Conservation (phyloP, 2,113 vertebrate species). For the Colossoma macropomum region DNA sequence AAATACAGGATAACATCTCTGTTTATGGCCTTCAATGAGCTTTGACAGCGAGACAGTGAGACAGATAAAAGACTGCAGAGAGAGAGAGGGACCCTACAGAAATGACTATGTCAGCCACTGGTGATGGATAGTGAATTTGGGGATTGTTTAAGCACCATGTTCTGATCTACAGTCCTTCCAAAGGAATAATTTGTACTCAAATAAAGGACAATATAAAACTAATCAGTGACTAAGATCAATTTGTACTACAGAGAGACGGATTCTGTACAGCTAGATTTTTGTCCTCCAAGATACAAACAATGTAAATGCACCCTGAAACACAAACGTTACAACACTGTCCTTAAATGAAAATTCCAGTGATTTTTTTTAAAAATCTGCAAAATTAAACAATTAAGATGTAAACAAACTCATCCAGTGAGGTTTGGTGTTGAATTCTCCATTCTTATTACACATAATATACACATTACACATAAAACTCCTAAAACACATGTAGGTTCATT, state of each 20-base stretch:
- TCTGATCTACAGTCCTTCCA: conserved; percentile 3
- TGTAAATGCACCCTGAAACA: no score
- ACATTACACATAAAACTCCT: no score
- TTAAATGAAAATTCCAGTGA: no score
- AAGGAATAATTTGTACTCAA: neutral
- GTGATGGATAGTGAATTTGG: conserved; percentile 20
- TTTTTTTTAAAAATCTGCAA: no score
- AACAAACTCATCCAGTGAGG: no score
- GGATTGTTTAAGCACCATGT: conserved; percentile 1
- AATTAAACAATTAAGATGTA: no score
- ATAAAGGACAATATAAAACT: neutral
- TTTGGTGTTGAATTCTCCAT: no score
- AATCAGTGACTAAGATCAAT: neutral
- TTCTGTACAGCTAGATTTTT: neutral
- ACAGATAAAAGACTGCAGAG: neutral
- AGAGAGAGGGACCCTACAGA: neutral
- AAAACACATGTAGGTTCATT: no score
- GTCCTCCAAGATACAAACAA: no score
- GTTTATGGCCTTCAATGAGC: conserved; percentile 8
- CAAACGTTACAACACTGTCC: no score
- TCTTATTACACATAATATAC: no score
- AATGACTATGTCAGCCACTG: neutral
- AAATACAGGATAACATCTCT: conserved; percentile 28
- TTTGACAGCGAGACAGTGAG: neutral
- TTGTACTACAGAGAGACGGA: neutral